Base-by-base conservation (phyloP, 2,888 invertebrate species). In the Axea sp. region DNA sequence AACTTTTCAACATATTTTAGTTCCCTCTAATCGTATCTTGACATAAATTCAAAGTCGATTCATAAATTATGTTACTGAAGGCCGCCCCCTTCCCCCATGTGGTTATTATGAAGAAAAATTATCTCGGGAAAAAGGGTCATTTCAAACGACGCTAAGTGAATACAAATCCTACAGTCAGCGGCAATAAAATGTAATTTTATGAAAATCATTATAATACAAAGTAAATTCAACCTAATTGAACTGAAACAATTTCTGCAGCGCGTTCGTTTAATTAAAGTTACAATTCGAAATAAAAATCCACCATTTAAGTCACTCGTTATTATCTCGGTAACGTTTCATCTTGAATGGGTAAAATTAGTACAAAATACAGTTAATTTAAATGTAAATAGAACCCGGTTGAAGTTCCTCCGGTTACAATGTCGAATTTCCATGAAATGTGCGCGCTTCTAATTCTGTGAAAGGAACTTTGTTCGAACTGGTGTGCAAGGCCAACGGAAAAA, bases 321-420 rank as follows among this genome's bases (percentile, higher is more conserved):
- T n/a, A n/a, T n/a, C n/a, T 31, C 11, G 8, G 12, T 14, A 31
- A 55, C 37, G 12, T 45, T 37, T 30, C 15, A 39, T 43, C 31
- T 45, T 15, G n/a, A 45, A 26, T 47, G 31, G 55, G 31, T 12
- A 31, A 33, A 41, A 43, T 55, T 31, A 31, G 33, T 59, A 35
- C 41, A 57, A 51, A 51, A 68, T 35, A 28, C 30, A 30, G 68
- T 68, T 68, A 51, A 59, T 59, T 68, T 59, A 43, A 68, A 59
- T 68, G 68, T 59, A 59, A 68, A 68, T 59, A 59, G 51, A 68
- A 43, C 30, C 47, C 19, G n/a, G 31, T 11, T 41, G 31, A 51
- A 59, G 35, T 51, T 68, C 59, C 55, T 33, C 35, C 28, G 35
- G 43, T 64, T 53, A 53, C 64, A 17, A 45, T 43, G 51, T 35